A percentile compares a stretch with the other conserved stretches of the same genome.
Evolutionary conservation across 2,797 vertebrate species (phyloP).

Genomic region (Pantherophis alleghaniensis): DNA sequence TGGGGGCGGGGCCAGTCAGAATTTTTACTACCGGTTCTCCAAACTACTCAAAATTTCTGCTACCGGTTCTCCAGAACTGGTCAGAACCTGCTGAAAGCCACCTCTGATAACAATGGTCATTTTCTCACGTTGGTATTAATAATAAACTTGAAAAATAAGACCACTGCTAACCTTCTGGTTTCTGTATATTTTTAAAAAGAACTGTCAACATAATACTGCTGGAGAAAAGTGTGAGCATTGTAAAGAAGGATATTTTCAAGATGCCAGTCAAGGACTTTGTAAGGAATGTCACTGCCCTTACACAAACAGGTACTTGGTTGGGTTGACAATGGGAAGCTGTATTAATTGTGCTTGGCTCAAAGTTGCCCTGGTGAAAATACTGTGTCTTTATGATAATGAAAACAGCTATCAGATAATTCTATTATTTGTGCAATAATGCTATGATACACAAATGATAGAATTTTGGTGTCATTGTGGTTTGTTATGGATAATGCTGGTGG

Average conservation of each 20-base stretch:
- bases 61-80: too few relatives aligned
- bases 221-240: constrained; percentile 90
- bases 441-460: not conserved
- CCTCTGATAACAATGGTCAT: not conserved
- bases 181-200: constrained; percentile 68
- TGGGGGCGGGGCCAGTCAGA: too few relatives aligned
- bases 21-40: too few relatives aligned
- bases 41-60: too few relatives aligned
- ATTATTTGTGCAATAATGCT: not conserved
- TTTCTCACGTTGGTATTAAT: not conserved
- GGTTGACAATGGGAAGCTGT: not conserved
- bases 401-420: not conserved
- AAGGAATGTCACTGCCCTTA: constrained; percentile 85
- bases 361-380: not conserved
- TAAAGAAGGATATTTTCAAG: constrained; percentile 86
- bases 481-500: not conserved
- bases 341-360: not conserved
- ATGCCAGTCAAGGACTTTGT: constrained; percentile 77
- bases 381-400: not conserved
- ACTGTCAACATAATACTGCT: constrained; percentile 85
- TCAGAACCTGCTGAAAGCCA: too few relatives aligned
- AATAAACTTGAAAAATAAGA: not conserved
- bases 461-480: not conserved
- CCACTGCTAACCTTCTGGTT: constrained; percentile 42
- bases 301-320: constrained; percentile 80